Percentiles rank a stretch among this genome's conserved stretches.
Conservation (phyloP, 2,113 vertebrate species). For the Dipodomys stephensi region DNA sequence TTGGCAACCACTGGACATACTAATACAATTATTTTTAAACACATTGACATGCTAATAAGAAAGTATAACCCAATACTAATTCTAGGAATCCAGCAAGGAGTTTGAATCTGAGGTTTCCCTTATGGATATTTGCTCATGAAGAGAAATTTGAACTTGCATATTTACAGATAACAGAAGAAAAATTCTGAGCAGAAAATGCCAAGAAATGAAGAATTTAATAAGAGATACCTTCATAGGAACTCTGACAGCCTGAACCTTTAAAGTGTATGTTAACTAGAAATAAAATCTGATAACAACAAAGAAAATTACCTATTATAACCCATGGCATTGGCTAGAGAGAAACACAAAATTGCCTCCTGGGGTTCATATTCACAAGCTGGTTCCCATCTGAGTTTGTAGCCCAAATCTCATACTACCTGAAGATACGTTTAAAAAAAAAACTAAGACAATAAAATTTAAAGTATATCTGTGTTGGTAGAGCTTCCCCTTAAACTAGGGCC, state of each 20-base stretch:
- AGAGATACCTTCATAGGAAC: constrained; percentile 1
- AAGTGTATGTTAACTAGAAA: constrained; percentile 24
- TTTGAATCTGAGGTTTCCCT: constrained; percentile 5
- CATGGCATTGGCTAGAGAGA: background rate
- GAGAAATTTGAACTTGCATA: constrained; percentile 22
- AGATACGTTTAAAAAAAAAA: background rate
- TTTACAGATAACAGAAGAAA: constrained; percentile 17
- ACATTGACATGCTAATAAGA: background rate
- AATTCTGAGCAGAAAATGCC: background rate
- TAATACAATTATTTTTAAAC: constrained; percentile 7
- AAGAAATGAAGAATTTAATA: constrained; percentile 8
- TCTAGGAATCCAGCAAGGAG: background rate
- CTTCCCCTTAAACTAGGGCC: background rate
- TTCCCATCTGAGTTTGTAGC: background rate
- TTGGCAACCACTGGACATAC: background rate
- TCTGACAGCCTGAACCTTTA: background rate
- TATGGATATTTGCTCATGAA: background rate
- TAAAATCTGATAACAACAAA: constrained; percentile 26
- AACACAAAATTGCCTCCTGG: constrained; percentile 27
- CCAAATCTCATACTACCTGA: background rate
- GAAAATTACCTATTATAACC: constrained; percentile 41
- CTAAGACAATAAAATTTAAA: background rate
- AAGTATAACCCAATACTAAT: background rate
- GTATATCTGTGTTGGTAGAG: background rate
- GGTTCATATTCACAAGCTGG: background rate